phyloP scores from a whole-genome alignment of 1,140 invertebrate species.

The Tribolium castaneum region DNA sequence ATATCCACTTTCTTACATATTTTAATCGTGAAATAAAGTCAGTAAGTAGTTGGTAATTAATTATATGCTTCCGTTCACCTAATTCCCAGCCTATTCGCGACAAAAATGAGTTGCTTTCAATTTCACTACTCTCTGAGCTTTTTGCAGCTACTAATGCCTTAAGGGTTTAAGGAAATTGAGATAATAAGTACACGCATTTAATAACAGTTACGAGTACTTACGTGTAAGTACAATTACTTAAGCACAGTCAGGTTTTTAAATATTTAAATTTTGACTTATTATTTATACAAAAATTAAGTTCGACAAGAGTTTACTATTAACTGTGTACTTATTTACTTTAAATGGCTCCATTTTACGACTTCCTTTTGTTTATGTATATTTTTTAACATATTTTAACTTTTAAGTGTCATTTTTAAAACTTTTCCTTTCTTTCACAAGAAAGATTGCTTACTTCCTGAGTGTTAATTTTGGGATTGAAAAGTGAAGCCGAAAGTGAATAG shows the following conservation, averaged over 20 bases:
- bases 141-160: background rate
- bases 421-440: too few relatives aligned
- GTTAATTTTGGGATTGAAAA: too few relatives aligned
- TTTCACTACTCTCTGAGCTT: background rate
- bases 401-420: background rate
- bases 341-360: too few relatives aligned
- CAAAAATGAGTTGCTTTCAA: background rate
- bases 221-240: too few relatives aligned
- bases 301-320: too few relatives aligned
- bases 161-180: background rate
- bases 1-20: background rate
- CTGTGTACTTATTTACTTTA: background rate
- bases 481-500: too few relatives aligned
- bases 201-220: too few relatives aligned
- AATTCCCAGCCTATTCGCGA: background rate
- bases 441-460: too few relatives aligned
- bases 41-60: background rate
- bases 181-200: too few relatives aligned
- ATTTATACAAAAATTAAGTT: too few relatives aligned
- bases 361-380: background rate
- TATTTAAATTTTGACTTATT: too few relatives aligned
- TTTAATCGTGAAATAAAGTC: background rate
- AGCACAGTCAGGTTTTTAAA: too few relatives aligned
- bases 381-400: background rate
- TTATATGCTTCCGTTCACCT: background rate